Percentiles rank a stretch among this genome's conserved stretches.
phyloP scores from a whole-genome alignment of 2,797 vertebrate genomes.

The Cryptoprocta ferox region DNA sequence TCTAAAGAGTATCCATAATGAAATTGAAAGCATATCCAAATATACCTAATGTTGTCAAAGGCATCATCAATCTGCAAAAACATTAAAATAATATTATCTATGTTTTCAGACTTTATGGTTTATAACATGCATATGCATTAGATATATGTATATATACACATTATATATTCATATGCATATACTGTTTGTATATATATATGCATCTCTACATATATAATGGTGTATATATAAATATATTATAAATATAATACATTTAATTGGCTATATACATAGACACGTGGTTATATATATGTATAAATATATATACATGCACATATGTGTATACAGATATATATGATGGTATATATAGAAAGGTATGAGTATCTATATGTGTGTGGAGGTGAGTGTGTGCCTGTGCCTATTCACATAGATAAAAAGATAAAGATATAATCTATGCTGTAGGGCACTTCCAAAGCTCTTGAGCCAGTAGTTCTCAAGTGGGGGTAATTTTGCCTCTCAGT shows the following conservation, averaged over 20 bases:
- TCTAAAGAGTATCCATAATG: neutral
- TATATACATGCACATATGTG: neutral
- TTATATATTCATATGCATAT: neutral
- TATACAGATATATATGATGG: neutral
- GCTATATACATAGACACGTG: neutral
- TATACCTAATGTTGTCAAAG: neutral
- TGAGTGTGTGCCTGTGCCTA: neutral
- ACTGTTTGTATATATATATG: neutral
- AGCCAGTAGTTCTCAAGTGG: neutral
- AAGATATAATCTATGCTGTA: neutral
- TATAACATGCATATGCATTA: neutral
- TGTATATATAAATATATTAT: neutral
- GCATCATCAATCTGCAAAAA: neutral
- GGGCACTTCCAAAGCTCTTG: neutral
- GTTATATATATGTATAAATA: neutral
- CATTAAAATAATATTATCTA: neutral
- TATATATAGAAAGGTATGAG: neutral
- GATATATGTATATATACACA: neutral
- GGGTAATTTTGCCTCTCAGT: neutral
- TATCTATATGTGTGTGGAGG: neutral
- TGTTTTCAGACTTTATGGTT: neutral
- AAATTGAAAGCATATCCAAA: neutral
- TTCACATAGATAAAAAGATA: neutral
- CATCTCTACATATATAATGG: neutral
- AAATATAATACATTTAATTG: neutral